Conservation (phyloP, 1,140 invertebrate species). For the Drosophila mauritiana region DNA sequence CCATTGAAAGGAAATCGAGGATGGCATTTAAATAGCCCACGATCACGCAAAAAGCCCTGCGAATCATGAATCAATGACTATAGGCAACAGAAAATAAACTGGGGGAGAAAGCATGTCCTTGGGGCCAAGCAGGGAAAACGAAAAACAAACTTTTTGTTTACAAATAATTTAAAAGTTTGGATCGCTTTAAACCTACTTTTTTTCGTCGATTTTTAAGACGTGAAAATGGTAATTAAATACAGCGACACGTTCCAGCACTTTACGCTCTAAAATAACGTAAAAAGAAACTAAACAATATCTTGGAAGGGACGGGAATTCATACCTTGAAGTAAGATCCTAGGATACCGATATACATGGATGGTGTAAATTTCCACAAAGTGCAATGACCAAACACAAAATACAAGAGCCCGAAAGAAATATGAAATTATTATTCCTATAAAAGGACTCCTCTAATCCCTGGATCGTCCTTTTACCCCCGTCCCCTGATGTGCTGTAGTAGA, state of each 20-base stretch:
- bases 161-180: not conserved
- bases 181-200: no score
- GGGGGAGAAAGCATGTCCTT: constrained; percentile 29
- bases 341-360: constrained; percentile 47
- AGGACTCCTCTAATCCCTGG: constrained; percentile 15
- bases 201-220: not conserved
- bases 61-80: constrained; percentile 13
- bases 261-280: constrained; percentile 5
- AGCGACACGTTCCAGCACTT: constrained; percentile 74
- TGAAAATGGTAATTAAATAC: constrained; percentile 68
- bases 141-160: not conserved
- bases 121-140: constrained; percentile 7
- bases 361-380: constrained; percentile 77
- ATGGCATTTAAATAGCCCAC: constrained; percentile 64
- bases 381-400: constrained; percentile 74
- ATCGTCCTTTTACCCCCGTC: constrained; percentile 22
- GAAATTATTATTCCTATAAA: constrained; percentile 76
- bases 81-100: not conserved
- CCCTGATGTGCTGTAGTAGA: constrained; percentile 5
- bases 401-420: constrained; percentile 60
- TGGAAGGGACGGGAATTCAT: not conserved
- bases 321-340: constrained; percentile 45
- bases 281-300: constrained; percentile 15
- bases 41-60: constrained; percentile 65
- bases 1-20: constrained; percentile 44